Evolutionary conservation across 2,888 invertebrate species (phyloP), one percentile per base, ranked within the genome.

Genomic region (Cynaeus angustus): DNA sequence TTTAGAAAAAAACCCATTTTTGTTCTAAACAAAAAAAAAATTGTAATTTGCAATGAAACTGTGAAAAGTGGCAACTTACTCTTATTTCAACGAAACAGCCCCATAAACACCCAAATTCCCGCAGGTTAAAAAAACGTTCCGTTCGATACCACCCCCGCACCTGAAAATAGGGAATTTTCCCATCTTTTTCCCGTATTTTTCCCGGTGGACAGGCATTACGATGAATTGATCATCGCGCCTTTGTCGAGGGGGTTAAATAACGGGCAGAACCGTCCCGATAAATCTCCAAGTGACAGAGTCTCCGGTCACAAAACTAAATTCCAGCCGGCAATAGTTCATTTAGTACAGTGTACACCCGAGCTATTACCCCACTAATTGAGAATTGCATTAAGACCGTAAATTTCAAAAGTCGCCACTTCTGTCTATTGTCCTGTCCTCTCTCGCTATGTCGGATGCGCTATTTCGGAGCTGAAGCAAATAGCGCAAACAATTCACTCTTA

Each of bases 331-430:
- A 83, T 83, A 84, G 83, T 84, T 84, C 83, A 83, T 84, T 83
- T 83, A 81, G 80, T 81, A 79, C 79, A 78, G 78, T 78, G 78
- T 79, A 80, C 82, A 78, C 86, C 87, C 88, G 86, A 87, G 87
- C 88, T 88, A 89, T 89, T 89, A 89, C 86, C 86, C 87, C 86
- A 89, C 88, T 89, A 89, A 89, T 89, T 89, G 89, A 89, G 89
- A 89, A 89, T 89, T 88, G 89, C 89, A 88, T 87, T 86, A 88
- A 88, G 87, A 88, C 87, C 87, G 88, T 89, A 89, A 89, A 89
- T 89, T 88, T 83, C 80, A 81, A 83, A 83, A 83, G 82, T 83
- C 83, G 82, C 82, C 82, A 81, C 82, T 82, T 81, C 80, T 81
- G 80, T 82, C 80, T 82, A 81, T 82, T 81, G 81, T 82, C 79